Conservation (phyloP, 2,113 vertebrate genomes). For the Mustela lutreola region DNA sequence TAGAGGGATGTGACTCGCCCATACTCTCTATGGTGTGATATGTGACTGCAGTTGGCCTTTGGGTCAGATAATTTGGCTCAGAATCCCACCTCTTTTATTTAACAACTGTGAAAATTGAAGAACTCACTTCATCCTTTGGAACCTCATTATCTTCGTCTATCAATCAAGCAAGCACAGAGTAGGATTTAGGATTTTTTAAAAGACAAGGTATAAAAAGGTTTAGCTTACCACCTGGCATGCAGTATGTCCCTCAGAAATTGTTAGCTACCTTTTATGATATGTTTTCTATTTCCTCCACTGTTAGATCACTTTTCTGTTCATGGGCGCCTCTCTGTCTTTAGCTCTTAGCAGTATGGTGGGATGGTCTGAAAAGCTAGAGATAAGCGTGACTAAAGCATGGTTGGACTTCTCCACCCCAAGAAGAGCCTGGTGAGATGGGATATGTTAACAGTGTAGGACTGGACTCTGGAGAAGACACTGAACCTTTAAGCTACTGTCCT, state of each 20-base stretch:
- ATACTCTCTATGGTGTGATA: not conserved
- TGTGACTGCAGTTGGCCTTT: not conserved
- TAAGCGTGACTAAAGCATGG: not conserved
- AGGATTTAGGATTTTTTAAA: not conserved
- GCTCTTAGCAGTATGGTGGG: rapidly evolving
- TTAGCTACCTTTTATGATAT: not conserved
- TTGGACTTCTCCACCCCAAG: not conserved
- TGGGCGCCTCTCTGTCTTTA: not conserved
- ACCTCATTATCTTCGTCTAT: not conserved
- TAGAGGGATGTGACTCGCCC: too few relatives aligned
- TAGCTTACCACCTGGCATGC: not conserved
- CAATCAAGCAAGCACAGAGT: not conserved
- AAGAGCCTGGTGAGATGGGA: not conserved
- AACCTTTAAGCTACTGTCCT: too few relatives aligned
- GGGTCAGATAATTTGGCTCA: not conserved
- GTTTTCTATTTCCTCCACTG: not conserved
- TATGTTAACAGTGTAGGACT: not conserved
- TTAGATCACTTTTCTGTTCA: not conserved
- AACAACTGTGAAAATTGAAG: not conserved
- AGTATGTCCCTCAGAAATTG: not conserved
- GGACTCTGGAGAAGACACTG: not conserved
- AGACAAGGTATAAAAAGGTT: not conserved
- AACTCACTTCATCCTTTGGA: not conserved
- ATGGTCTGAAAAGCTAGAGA: not conserved
- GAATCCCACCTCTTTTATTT: not conserved